These are phyloP conservation scores for Myoxocephalus aenaeus DNA, from an alignment of 2,797 vertebrate genomes.

Conservation along the genomic window DNA sequence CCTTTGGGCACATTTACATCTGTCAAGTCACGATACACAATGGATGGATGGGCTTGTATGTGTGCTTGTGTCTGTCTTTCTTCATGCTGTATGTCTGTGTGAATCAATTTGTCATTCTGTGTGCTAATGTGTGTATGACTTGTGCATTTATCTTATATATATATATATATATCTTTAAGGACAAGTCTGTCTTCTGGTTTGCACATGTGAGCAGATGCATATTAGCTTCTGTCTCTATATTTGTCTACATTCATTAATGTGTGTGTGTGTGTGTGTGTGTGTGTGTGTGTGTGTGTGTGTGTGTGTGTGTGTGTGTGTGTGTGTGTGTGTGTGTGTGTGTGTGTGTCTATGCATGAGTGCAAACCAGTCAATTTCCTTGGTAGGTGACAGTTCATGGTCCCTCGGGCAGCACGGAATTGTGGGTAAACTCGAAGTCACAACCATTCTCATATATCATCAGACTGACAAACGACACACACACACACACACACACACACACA, in stretches of 20 bases:
- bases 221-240: constrained; percentile 21
- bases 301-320: constrained; percentile 26
- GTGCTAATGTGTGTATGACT: constrained; percentile 3
- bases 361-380: constrained; percentile 70
- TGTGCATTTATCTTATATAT: constrained; percentile 46
- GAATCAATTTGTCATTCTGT: constrained; percentile 48
- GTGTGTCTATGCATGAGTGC: constrained; percentile 18
- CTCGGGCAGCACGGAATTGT: constrained; percentile 67
- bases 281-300: constrained; percentile 13
- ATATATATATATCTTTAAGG: constrained; percentile 48
- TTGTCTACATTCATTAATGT: constrained; percentile 13
- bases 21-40: constrained; percentile 76
- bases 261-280: constrained; percentile 13
- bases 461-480: constrained; percentile 30
- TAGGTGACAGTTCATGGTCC: constrained; percentile 75
- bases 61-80: constrained; percentile 17
- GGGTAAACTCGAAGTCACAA: constrained; percentile 76
- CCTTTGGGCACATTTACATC: constrained; percentile 82
- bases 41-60: constrained; percentile 69
- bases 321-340: constrained; percentile 17
- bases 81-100: constrained; percentile 39
- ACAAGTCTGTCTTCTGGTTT: constrained; percentile 12
- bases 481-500: constrained; percentile 2
- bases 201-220: constrained; percentile 18
- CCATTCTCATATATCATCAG: constrained; percentile 69